Percentiles rank a stretch among this genome's conserved stretches.
These are phyloP conservation scores for Corticium candelabrum DNA, from an alignment of 37 sponge, comb jelly and placozoan species.

Conservation along the genomic window DNA sequence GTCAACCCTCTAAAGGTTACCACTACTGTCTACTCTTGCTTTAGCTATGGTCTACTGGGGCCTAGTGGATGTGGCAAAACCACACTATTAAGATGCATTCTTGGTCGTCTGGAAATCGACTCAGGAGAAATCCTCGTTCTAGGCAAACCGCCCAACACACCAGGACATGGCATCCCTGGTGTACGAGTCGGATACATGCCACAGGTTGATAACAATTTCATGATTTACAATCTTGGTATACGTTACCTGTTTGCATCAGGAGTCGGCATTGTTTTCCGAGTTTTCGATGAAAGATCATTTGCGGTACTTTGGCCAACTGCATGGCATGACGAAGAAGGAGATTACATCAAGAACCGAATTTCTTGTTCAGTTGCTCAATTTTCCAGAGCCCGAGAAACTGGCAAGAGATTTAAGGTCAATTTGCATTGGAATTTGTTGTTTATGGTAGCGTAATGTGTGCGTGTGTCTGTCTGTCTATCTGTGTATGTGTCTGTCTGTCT, in stretches of 20 bases:
- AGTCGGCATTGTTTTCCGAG: slow-evolving; percentile 58
- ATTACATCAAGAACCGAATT: slow-evolving; percentile 35
- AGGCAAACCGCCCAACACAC: slow-evolving; percentile 44
- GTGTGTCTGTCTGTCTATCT: no score
- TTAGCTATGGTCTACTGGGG: slow-evolving; percentile 73
- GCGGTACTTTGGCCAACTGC: slow-evolving; percentile 67
- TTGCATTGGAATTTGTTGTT: background rate
- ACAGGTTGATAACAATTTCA: slow-evolving; percentile 40
- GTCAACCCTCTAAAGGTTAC: no score
- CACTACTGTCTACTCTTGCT: background rate
- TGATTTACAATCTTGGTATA: no score
- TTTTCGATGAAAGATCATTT: slow-evolving; percentile 58
- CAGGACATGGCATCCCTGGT: slow-evolving; percentile 54
- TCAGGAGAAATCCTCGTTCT: slow-evolving; percentile 35
- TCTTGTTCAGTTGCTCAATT: slow-evolving; percentile 45
- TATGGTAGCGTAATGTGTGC: background rate
- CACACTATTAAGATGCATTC: slow-evolving; percentile 67
- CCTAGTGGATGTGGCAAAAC: slow-evolving; percentile 88
- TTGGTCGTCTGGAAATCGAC: slow-evolving; percentile 50
- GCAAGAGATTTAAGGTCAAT: slow-evolving; percentile 51
- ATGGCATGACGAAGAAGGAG: slow-evolving; percentile 37
- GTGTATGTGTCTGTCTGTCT: background rate
- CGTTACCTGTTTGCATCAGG: slow-evolving; percentile 22
- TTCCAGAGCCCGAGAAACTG: slow-evolving; percentile 35
- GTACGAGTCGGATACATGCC: slow-evolving; percentile 82